Percentiles rank a stretch among this genome's conserved stretches.
These are phyloP conservation scores for Falco columbarius DNA, from an alignment of 2,797 vertebrate genomes.

Conservation along the genomic window DNA sequence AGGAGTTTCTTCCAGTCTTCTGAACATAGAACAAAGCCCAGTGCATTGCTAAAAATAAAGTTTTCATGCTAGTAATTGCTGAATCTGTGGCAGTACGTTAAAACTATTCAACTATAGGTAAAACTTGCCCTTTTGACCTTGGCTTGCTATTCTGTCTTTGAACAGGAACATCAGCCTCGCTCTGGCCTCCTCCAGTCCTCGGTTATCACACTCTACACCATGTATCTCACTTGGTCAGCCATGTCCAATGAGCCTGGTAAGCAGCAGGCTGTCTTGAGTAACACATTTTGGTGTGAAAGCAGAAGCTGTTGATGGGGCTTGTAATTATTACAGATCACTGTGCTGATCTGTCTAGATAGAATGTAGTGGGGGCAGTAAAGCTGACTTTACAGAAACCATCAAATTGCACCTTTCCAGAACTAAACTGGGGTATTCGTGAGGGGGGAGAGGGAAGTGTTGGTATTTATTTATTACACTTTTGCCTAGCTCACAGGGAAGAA, in stretches of 20 bases:
- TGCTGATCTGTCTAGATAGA: background rate
- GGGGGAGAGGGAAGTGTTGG: background rate
- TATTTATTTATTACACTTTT: background rate
- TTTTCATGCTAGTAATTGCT: background rate
- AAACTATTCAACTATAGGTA: background rate
- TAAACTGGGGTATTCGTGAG: background rate
- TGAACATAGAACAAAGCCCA: background rate
- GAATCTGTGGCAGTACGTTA: background rate
- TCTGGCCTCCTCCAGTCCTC: constrained; percentile 95
- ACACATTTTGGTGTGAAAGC: background rate
- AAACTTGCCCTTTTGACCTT: background rate
- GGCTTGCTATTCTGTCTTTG: background rate
- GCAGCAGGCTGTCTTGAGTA: background rate
- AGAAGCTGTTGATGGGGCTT: background rate
- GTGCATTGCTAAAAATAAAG: background rate
- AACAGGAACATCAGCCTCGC: constrained; percentile 84
- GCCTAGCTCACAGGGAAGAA: background rate
- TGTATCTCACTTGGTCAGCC: constrained; percentile 95
- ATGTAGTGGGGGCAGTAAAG: background rate
- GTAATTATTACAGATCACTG: background rate
- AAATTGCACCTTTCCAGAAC: background rate
- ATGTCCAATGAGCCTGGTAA: constrained; percentile 94
- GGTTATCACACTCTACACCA: constrained; percentile 90
- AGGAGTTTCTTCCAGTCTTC: background rate
- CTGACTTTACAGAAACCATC: background rate